phyloP scores from a whole-genome alignment of 1,140 invertebrate genomes.

The Lerema accius region DNA sequence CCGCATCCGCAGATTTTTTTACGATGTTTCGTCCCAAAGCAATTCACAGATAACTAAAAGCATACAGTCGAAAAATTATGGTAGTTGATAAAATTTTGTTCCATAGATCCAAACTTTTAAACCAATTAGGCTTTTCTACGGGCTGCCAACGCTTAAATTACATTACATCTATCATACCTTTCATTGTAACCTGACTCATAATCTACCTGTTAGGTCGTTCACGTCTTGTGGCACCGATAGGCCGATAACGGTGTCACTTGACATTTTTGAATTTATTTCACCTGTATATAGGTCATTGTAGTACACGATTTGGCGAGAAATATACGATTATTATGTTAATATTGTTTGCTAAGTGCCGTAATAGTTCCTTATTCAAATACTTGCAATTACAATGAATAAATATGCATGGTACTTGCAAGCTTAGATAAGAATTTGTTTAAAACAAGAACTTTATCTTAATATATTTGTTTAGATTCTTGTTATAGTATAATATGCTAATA shows the following conservation, averaged over 20 bases:
- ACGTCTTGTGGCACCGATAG: slow-evolving; percentile 50
- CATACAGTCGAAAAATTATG: no score
- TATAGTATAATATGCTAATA: no score
- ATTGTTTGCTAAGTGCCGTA: slow-evolving; percentile 14
- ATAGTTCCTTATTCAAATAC: slow-evolving; percentile 19
- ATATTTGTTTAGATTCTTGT: no score
- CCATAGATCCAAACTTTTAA: no score
- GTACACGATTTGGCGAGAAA: slow-evolving; percentile 25
- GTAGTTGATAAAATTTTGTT: no score
- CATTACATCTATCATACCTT: slow-evolving; percentile 6
- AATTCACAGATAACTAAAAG: no score
- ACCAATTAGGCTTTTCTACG: no score
- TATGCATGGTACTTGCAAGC: slow-evolving; percentile 9
- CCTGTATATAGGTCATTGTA: slow-evolving; percentile 27
- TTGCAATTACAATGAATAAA: slow-evolving; percentile 16
- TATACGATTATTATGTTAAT: slow-evolving; percentile 32
- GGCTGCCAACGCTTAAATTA: no score
- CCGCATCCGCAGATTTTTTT: no score
- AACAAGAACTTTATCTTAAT: not conserved
- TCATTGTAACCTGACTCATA: slow-evolving; percentile 24
- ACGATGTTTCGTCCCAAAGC: no score
- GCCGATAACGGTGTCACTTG: slow-evolving; percentile 33
- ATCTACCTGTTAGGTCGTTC: slow-evolving; percentile 46
- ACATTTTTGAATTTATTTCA: slow-evolving; percentile 33
- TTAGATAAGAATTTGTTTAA: not conserved